Evolutionary conservation across 53 echinoderm and acorn worm species (phyloP).

Genomic region (Astropecten irregularis): DNA sequence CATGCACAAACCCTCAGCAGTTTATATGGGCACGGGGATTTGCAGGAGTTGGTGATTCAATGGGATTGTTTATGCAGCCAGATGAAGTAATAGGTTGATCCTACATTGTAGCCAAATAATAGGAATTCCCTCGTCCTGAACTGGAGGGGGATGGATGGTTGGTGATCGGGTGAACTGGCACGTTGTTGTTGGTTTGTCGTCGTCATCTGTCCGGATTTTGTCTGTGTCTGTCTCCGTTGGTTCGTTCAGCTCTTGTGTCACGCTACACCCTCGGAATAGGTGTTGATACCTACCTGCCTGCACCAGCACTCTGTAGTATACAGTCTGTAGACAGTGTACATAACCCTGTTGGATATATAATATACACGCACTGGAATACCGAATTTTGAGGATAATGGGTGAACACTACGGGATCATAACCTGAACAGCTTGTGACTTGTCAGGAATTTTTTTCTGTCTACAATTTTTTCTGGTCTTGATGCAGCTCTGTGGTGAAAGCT

Average conservation of each 20-base stretch:
- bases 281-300: too few species aligned
- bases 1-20: background rate
- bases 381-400: conserved; percentile 23
- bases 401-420: conserved; percentile 44
- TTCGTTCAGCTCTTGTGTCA: too few species aligned
- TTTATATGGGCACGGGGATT: conserved; percentile 37
- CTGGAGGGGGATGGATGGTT: too few species aligned
- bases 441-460: conserved; percentile 5
- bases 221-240: too few species aligned
- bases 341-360: conserved; percentile 24
- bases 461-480: too few species aligned
- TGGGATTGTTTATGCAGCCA: conserved; percentile 36
- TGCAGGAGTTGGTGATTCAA: conserved; percentile 23
- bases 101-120: conserved; percentile 45
- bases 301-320: too few species aligned
- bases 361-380: conserved; percentile 27
- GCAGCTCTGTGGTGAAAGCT: conserved; percentile 19
- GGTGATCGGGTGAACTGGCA: background rate
- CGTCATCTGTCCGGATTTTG: too few species aligned
- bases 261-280: too few species aligned
- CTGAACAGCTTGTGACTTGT: conserved; percentile 46
- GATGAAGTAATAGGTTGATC: conserved; percentile 45
- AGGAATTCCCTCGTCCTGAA: conserved; percentile 40
- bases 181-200: too few species aligned
- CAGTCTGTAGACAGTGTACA: too few species aligned